Conservation (phyloP, 2,797 vertebrate species). For the Clarias platycephalus region DNA sequence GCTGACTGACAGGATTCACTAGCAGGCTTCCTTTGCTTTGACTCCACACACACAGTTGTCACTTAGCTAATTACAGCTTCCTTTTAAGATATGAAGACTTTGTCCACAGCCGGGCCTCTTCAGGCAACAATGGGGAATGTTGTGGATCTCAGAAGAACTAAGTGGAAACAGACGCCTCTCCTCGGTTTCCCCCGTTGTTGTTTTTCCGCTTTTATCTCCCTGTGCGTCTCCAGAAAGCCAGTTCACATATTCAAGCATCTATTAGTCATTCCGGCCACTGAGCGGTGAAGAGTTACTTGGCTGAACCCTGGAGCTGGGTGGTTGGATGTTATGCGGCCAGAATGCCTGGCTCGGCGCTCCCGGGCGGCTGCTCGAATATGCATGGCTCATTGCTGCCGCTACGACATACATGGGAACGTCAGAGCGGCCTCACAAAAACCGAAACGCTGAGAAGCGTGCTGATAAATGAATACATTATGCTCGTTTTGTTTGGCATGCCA, state of each 20-base stretch:
- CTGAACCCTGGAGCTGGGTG: conserved; percentile 49
- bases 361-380: conserved; percentile 44
- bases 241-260: conserved; percentile 55
- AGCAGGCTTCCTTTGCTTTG: conserved; percentile 47
- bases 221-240: conserved; percentile 54
- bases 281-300: conserved; percentile 54
- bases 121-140: conserved; percentile 52
- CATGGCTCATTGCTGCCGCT: conserved; percentile 50
- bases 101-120: conserved; percentile 40
- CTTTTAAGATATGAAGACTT: conserved; percentile 48
- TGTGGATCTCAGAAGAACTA: conserved; percentile 40
- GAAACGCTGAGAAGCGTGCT: conserved; percentile 39
- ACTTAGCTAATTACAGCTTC: conserved; percentile 58
- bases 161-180: conserved; percentile 57
- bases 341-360: conserved; percentile 43
- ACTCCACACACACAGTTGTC: conserved; percentile 54
- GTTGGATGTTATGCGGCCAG: conserved; percentile 49
- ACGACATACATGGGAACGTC: conserved; percentile 45
- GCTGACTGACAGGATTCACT: conserved; percentile 46
- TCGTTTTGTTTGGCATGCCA: conserved; percentile 44
- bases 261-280: conserved; percentile 56
- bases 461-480: conserved; percentile 52
- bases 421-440: conserved; percentile 34
- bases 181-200: conserved; percentile 51
- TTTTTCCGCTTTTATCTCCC: conserved; percentile 55